phyloP scores from a whole-genome alignment of 2,888 invertebrate genomes.

The Odontomyia ornata region DNA sequence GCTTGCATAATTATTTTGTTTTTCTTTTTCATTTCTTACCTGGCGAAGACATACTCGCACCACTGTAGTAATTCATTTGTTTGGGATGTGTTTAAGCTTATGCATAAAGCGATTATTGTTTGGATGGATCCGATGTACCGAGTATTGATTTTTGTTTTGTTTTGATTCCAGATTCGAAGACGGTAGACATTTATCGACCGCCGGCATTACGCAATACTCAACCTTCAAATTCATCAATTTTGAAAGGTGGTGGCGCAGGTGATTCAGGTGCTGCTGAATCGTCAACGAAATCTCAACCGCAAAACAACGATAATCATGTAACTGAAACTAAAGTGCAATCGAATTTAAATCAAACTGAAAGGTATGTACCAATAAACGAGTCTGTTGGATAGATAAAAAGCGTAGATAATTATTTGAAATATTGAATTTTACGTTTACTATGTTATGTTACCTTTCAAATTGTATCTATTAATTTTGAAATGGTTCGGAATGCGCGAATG shows the following conservation, averaged over 20 bases:
- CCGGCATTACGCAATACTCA: constrained; percentile 64
- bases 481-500: too few relatives aligned
- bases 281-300: constrained; percentile 47
- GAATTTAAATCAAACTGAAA: constrained; percentile 41
- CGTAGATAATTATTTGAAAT: constrained; percentile 4
- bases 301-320: constrained; percentile 49
- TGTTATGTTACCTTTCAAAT: too few relatives aligned
- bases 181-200: constrained; percentile 67
- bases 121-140: neutral
- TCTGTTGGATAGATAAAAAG: neutral
- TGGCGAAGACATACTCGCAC: too few relatives aligned
- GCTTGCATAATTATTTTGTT: neutral
- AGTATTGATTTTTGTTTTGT: constrained; percentile 19
- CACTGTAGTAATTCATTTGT: too few relatives aligned
- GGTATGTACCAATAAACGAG: constrained; percentile 25
- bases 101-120: too few relatives aligned
- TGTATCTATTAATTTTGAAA: too few relatives aligned
- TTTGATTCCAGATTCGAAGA: constrained; percentile 58
- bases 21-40: too few relatives aligned
- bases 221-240: constrained; percentile 18
- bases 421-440: too few relatives aligned
- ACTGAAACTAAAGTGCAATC: constrained; percentile 45
- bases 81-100: too few relatives aligned
- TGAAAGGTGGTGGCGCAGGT: constrained; percentile 47
- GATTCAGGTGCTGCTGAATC: constrained; percentile 50